Conservation (phyloP, 2,888 invertebrate species). For the Trissolcus japonicus region DNA sequence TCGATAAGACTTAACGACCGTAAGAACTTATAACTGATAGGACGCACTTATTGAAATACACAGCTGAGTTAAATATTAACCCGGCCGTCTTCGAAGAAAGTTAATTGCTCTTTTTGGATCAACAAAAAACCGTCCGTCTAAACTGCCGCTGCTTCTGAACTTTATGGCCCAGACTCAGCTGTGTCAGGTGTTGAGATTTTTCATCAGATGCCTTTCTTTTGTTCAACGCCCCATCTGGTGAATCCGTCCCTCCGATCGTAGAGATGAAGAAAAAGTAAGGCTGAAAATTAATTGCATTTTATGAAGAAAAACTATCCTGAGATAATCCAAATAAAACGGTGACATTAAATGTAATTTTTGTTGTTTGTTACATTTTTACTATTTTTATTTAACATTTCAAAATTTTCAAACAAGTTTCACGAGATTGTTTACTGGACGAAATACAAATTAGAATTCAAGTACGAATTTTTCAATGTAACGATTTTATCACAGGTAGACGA, state of each 20-base stretch:
- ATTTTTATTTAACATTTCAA: too few species aligned
- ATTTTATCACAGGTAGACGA: constrained; percentile 8
- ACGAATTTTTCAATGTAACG: not conserved
- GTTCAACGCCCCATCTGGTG: constrained; percentile 1
- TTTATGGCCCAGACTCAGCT: not conserved
- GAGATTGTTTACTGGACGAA: too few species aligned
- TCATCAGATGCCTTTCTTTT: constrained; percentile 13
- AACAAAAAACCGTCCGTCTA: constrained; percentile 10
- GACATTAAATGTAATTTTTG: too few species aligned
- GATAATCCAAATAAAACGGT: not conserved
- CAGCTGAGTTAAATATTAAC: constrained; percentile 38
- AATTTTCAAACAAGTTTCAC: too few species aligned
- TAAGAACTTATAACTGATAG: constrained; percentile 45
- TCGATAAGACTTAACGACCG: constrained; percentile 43
- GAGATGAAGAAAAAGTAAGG: too few species aligned
- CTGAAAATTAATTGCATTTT: constrained; percentile 11
- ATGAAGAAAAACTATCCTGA: constrained; percentile 13
- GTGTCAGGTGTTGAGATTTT: constrained; percentile 11
- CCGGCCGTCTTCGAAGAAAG: constrained; percentile 28
- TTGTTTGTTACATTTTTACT: too few species aligned
- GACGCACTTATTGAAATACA: constrained; percentile 39
- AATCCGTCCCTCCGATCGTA: too few species aligned
- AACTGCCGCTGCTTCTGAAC: not conserved
- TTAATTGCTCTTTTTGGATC: constrained; percentile 36
- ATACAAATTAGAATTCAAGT: too few species aligned